Conservation (phyloP, 2,888 invertebrate genomes). For the Clostera curtula region DNA sequence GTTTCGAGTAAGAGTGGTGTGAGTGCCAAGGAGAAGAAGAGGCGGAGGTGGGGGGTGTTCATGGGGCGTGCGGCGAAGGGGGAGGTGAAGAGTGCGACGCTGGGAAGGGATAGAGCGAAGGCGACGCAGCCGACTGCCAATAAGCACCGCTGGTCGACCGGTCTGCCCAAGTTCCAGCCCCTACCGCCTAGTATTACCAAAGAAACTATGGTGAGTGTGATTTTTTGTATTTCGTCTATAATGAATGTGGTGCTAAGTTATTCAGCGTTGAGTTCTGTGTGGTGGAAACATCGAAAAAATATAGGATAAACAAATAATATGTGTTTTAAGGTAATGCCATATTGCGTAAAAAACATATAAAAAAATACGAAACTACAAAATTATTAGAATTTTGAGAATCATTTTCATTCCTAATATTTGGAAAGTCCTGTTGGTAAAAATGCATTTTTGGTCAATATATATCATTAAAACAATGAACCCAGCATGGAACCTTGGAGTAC, state of each 20-base stretch:
- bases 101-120: conserved; percentile 79
- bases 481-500: too few species aligned
- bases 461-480: too few species aligned
- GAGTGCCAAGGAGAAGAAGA: conserved; percentile 72
- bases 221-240: conserved; percentile 6
- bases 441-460: too few species aligned
- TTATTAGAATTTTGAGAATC: too few species aligned
- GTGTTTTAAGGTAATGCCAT: too few species aligned
- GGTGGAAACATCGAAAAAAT: too few species aligned
- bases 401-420: too few species aligned
- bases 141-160: conserved; percentile 82
- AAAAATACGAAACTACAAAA: too few species aligned
- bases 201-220: conserved; percentile 80
- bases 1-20: conserved; percentile 40
- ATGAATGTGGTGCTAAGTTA: neutral
- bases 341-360: too few species aligned
- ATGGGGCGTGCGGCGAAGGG: conserved; percentile 77
- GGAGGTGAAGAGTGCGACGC: conserved; percentile 78
- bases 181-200: conserved; percentile 85
- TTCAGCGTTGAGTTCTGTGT: neutral
- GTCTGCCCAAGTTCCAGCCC: conserved; percentile 80
- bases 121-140: conserved; percentile 62
- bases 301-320: too few species aligned
- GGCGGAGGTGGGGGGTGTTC: conserved; percentile 80
- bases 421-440: too few species aligned